Base-by-base conservation (phyloP, 2,888 invertebrate genomes). In the Calameuta idolon region DNA sequence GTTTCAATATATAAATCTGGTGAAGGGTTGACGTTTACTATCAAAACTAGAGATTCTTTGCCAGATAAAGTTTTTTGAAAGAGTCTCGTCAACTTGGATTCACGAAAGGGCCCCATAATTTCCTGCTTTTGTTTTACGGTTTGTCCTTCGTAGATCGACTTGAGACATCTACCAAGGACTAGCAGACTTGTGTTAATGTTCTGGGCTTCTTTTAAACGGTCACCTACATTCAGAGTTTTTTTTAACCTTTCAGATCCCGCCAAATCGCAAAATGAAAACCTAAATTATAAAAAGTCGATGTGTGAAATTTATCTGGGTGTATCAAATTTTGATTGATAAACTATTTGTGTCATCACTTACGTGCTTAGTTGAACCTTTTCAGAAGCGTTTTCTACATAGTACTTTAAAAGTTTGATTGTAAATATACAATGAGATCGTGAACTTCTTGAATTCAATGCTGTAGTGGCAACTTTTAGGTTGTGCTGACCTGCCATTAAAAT, bases 351-450 rank as follows among this genome's bases (percentile, higher is more conserved):
- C 40, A 40, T 40, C 83, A 86, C 89, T 78, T 79, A 89, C 88
- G 87, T 89, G 87, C 90, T 91, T 1, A 92, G 87, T 81, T 75
- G 83, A 69, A 90, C 87, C 23, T 88, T 80, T 82, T 92, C 73
- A 75, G 91, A 80, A 12, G 78, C 74, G 77, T 87, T 85, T 81
- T 89, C 85, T 73, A 71, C 69, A 79, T 90, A 92, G 77, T 94
- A 93, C 76, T 96, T 94, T 0, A 97, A 93, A 87, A 98, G 93
- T 80, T 96, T 95, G 74, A 98, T 95, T 1, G 95, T 96, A 89
- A 98, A 98, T 79, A 98, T 95, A 84, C 97, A 97, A 91, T 99
- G 98, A 0, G 98, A 98, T 33, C 98, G 93, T 74, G 98, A 98
- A 0, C 98, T 98, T 84, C 95, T 95, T 0, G 95, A 93, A 89